These are phyloP conservation scores for Pelecanus crispus DNA, from an alignment of 2,113 vertebrate genomes.

Conservation along the genomic window DNA sequence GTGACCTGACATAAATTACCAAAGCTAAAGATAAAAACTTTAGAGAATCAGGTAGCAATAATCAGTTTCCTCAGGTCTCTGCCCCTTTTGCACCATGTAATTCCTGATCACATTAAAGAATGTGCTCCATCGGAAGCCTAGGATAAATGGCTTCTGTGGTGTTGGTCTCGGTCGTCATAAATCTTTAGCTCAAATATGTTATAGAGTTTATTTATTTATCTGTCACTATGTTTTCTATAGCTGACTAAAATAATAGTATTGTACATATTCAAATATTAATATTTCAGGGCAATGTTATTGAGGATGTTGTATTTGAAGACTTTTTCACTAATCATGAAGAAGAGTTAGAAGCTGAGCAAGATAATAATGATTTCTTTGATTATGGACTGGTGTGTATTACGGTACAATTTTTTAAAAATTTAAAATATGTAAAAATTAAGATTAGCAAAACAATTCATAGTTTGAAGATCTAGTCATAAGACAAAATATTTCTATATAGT, in stretches of 20 bases:
- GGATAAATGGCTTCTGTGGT: not conserved
- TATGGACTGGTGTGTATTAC: not conserved
- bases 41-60: not conserved
- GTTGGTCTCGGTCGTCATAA: not conserved
- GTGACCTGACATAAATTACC: not conserved
- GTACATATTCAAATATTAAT: not conserved
- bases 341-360: not conserved
- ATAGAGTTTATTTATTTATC: not conserved
- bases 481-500: not conserved
- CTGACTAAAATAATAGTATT: not conserved
- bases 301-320: constrained; percentile 5
- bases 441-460: not conserved
- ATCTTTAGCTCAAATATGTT: not conserved
- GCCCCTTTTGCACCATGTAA: not conserved
- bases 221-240: not conserved
- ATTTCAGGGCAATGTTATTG: constrained; percentile 20
- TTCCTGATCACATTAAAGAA: not conserved
- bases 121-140: not conserved
- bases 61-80: not conserved
- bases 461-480: not conserved
- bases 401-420: not conserved
- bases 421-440: not conserved
- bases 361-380: not conserved
- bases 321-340: not conserved
- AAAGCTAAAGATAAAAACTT: not conserved